Conservation (phyloP, 2,888 invertebrate genomes). For the Augiades crinisus region DNA sequence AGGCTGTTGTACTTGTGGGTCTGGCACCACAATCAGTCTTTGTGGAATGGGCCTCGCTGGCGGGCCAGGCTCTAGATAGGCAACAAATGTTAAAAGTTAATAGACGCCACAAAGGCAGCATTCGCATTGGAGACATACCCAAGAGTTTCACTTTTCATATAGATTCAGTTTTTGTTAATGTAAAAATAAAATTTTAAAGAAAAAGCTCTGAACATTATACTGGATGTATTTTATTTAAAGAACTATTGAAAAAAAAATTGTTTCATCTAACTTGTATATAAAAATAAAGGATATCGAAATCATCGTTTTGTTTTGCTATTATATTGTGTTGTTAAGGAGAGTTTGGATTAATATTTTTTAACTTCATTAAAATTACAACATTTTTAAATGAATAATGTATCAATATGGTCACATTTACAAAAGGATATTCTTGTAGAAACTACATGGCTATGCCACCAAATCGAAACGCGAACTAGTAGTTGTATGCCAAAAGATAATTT, state of each 20-base stretch:
- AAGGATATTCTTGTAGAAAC: no score
- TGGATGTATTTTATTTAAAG: no score
- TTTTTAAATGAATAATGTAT: no score
- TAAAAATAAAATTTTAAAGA: background rate
- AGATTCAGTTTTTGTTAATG: background rate
- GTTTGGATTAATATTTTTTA: no score
- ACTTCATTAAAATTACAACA: no score
- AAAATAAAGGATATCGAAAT: no score
- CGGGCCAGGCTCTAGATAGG: conserved; percentile 88
- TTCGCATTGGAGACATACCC: background rate
- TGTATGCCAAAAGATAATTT: background rate
- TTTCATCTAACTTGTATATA: no score
- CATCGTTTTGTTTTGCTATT: no score
- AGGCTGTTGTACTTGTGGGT: conserved; percentile 89
- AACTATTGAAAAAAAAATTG: no score
- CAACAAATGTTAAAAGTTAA: conserved; percentile 22
- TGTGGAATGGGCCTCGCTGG: conserved; percentile 95
- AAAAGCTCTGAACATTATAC: no score
- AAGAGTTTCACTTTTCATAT: background rate
- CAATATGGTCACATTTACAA: no score
- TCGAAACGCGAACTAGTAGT: background rate
- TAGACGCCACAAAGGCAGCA: conserved; percentile 12
- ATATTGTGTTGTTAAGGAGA: no score
- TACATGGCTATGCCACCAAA: background rate
- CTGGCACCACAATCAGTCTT: conserved; percentile 95